A percentile compares a stretch with the other conserved stretches of the same genome.
Conservation (phyloP, 2,113 vertebrate genomes). For the Megaptera novaeangliae region DNA sequence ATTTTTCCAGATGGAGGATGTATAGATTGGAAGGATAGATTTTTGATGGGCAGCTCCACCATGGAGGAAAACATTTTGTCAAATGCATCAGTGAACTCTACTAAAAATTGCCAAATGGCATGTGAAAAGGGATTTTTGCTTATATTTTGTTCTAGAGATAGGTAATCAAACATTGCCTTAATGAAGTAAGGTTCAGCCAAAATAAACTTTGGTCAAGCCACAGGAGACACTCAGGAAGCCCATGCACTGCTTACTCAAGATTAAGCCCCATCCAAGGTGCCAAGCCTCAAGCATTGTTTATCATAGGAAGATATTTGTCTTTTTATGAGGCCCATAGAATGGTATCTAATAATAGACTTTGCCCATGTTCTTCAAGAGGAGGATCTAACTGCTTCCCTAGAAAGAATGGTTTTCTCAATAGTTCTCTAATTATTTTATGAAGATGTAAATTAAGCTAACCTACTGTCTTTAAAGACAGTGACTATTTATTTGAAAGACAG, state of each 20-base stretch:
- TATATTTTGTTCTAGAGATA: not conserved
- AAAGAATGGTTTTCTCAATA: not conserved
- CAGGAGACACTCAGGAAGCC: not conserved
- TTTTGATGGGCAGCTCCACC: not conserved
- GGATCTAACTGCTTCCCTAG: not conserved
- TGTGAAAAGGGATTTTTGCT: not conserved
- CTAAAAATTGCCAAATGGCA: not conserved
- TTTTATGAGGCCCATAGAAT: not conserved
- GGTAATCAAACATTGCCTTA: not conserved
- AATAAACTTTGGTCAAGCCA: not conserved
- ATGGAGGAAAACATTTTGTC: not conserved
- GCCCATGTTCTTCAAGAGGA: not conserved
- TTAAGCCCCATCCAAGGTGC: not conserved
- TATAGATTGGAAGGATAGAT: not conserved
- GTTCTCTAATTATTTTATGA: not conserved
- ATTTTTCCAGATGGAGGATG: not conserved
- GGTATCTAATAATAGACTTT: not conserved
- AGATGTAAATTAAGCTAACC: not conserved
- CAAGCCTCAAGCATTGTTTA: not conserved
- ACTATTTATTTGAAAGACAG: not conserved
- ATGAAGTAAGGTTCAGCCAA: not conserved
- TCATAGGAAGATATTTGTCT: not conserved
- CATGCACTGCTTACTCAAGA: not conserved
- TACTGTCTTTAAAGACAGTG: not conserved
- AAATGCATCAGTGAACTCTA: not conserved